These are phyloP conservation scores for Liasis olivaceus DNA, from an alignment of 2,797 vertebrate genomes.

Conservation along the genomic window DNA sequence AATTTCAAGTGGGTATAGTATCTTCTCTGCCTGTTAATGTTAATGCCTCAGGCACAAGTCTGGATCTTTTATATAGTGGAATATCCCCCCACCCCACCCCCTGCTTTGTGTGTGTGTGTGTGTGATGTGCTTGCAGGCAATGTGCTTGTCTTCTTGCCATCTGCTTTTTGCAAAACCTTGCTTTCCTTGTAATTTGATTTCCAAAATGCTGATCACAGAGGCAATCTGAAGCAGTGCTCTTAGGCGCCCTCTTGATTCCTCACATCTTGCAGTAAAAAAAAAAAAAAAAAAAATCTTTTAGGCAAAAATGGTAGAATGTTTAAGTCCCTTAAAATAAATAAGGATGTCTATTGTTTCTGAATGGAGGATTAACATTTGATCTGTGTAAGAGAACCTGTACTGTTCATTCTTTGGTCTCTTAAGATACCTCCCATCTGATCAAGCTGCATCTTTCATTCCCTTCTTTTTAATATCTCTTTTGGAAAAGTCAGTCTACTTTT, in stretches of 20 bases:
- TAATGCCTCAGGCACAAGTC: slow-evolving; percentile 30
- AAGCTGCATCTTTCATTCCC: not conserved
- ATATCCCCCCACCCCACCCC: slow-evolving; percentile 11
- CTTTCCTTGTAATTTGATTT: slow-evolving; percentile 46
- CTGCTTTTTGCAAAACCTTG: slow-evolving; percentile 43
- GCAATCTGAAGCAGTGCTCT: slow-evolving; percentile 15
- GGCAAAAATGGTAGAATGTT: not conserved
- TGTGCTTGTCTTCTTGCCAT: slow-evolving; percentile 17
- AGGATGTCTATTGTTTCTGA: not conserved
- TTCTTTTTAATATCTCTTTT: slow-evolving; percentile 11
- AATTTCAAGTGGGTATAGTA: slow-evolving; percentile 52
- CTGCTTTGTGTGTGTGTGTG: not conserved
- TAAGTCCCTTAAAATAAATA: not conserved
- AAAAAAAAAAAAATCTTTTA: not conserved
- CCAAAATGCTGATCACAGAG: slow-evolving; percentile 36
- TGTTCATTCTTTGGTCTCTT: not conserved
- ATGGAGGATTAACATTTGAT: not conserved
- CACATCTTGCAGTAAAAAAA: not conserved
- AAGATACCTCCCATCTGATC: not conserved
- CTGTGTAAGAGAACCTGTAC: not conserved
- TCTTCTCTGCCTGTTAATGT: slow-evolving; percentile 40
- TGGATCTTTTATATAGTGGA: slow-evolving; percentile 44
- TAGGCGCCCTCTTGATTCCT: slow-evolving; percentile 2
- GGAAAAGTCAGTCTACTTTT: not conserved
- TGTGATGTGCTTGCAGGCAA: slow-evolving; percentile 21